Percentiles rank a stretch among this genome's conserved stretches.
Evolutionary conservation across 2,797 vertebrate genomes (phyloP).

Genomic region (Anisognathus igniventris): DNA sequence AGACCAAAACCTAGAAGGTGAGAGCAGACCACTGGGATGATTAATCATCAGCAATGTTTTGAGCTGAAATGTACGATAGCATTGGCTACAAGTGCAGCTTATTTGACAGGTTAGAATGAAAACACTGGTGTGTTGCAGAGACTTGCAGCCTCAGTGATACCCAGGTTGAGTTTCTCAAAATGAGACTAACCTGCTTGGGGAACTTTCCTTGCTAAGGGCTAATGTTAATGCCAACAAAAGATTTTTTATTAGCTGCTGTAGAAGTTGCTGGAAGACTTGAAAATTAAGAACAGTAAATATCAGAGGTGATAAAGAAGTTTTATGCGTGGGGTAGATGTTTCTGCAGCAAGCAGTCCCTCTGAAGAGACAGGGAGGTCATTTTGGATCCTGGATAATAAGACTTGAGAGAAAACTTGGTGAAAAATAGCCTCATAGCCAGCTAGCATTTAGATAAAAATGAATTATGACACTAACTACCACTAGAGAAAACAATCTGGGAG

Average conservation of each 20-base stretch:
- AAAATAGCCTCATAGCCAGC: not conserved
- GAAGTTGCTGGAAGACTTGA: not conserved
- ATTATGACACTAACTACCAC: not conserved
- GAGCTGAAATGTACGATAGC: not conserved
- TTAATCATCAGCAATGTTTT: not conserved
- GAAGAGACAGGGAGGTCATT: not conserved
- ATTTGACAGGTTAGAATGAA: not conserved
- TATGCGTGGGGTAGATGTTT: not conserved
- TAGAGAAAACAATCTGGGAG: not conserved
- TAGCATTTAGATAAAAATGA: not conserved
- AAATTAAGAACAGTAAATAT: slow-evolving; percentile 19
- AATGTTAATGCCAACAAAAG: not conserved
- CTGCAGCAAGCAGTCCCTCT: not conserved
- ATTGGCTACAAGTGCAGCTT: not conserved
- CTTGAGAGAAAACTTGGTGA: not conserved
- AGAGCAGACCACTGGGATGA: not conserved
- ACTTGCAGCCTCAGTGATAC: not conserved
- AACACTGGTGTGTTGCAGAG: not conserved
- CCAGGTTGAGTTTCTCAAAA: not conserved
- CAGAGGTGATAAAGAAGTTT: not conserved
- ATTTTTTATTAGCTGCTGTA: slow-evolving; percentile 15
- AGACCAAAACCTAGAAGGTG: not conserved
- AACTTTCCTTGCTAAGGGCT: not conserved
- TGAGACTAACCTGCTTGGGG: not conserved
- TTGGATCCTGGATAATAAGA: not conserved